Evolutionary conservation across 2,113 vertebrate species (phyloP).

Genomic region (Pterophyllum scalare): DNA sequence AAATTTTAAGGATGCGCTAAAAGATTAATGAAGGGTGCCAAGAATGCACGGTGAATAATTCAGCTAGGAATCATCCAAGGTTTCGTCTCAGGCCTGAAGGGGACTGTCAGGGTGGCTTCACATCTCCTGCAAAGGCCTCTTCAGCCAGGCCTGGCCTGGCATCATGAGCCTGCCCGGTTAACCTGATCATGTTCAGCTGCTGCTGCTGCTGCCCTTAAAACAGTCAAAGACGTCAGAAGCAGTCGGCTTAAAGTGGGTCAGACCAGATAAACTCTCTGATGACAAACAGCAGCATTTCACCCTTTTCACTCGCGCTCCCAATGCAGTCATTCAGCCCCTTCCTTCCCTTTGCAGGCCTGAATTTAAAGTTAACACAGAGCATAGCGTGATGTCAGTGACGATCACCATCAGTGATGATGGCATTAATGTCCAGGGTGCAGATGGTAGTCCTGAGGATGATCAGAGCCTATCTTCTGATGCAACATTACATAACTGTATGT

Average conservation of each 20-base stretch:
- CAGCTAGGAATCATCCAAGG: slow-evolving; percentile 35
- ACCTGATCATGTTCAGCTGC: slow-evolving; percentile 28
- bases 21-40: slow-evolving; percentile 35
- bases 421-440: background rate
- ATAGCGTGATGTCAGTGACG: slow-evolving; percentile 11
- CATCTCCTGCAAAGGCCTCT: slow-evolving; percentile 38
- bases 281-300: slow-evolving; percentile 16
- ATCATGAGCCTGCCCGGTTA: slow-evolving; percentile 16
- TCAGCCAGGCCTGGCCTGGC: slow-evolving; percentile 26
- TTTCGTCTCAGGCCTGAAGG: slow-evolving; percentile 31
- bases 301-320: background rate
- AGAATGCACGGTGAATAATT: slow-evolving; percentile 65
- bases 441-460: slow-evolving; percentile 12
- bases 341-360: background rate
- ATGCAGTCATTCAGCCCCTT: background rate
- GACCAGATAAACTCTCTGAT: slow-evolving; percentile 46
- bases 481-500: slow-evolving; percentile 56
- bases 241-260: slow-evolving; percentile 58
- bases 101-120: slow-evolving; percentile 17
- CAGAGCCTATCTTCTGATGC: slow-evolving; percentile 53
- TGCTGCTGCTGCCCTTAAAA: slow-evolving; percentile 21
- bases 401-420: slow-evolving; percentile 17
- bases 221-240: slow-evolving; percentile 30
- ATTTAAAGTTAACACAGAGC: slow-evolving; percentile 5
- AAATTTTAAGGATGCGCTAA: slow-evolving; percentile 12